Base-by-base conservation (phyloP, 2,888 invertebrate species). In the Phrixothrix hirtus region DNA sequence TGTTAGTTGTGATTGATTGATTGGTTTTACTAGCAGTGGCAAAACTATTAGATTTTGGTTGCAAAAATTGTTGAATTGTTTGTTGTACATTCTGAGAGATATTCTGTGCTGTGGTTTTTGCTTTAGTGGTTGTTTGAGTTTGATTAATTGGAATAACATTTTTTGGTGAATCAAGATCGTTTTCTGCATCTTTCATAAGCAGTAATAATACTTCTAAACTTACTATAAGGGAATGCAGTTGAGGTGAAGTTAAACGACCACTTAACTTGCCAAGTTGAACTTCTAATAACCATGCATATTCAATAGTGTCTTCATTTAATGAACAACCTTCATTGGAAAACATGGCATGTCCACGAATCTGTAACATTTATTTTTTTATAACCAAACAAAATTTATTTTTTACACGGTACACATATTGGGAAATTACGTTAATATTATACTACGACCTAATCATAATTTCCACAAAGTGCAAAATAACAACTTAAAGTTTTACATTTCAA, bases 201-300 rank as follows among this genome's bases (percentile, higher is more conserved):
- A 95, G 79, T 15, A 94, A 73, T 53, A 97, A 86, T 0, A 95
- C 92, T 78, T 98, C 96, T 42, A 97, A 74, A 1, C 92, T 89
- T 13, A 92, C 89, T 9, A 92, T 81, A 5, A 97, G 82, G 68
- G 94, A 91, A 69, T 92, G 90, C 0, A 97, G 71, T 80, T 89
- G 96, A 0, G 95, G 92, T 15, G 91, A 80, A 0, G 95, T 94
- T 35, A 98, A 78, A 68, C 93, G 89, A 0, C 96, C 97, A 15
- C 89, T 92, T 10, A 99, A 76, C 73, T 96, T 95, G 0, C 98
- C 98, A 31, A 98, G 75, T 63, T 95, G 93, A 2, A 95, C 83
- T 75, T 99, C 98, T 65, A 98, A 85, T 64, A 97, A 80, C 99
- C 99, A 99, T 0, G 91, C 94, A 73, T 99, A 99, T 73, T 99